These are phyloP conservation scores for Cetonia aurata DNA, from an alignment of 2,888 invertebrate species.

Conservation along the genomic window DNA sequence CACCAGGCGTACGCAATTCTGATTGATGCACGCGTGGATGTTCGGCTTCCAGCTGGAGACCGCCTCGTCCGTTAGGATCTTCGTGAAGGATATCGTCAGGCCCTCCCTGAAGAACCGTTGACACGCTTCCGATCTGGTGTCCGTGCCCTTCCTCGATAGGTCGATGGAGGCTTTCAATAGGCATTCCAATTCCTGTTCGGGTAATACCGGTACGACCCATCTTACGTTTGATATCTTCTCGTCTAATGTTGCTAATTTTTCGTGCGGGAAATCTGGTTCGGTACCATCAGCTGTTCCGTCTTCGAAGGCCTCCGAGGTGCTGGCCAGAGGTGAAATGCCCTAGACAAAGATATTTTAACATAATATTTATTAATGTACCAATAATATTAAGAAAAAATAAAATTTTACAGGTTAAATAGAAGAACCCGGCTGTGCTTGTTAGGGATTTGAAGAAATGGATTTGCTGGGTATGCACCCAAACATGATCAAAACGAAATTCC, in stretches of 20 bases:
- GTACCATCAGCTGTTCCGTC: conserved; percentile 58
- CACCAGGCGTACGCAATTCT: conserved; percentile 92
- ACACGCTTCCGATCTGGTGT: conserved; percentile 89
- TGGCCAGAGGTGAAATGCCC: conserved; percentile 43
- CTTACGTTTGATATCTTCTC: conserved; percentile 96
- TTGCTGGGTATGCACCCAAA: too few species aligned
- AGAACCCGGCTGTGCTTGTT: too few species aligned
- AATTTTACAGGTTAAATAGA: too few species aligned
- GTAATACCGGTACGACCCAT: conserved; percentile 97
- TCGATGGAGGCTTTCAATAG: conserved; percentile 91
- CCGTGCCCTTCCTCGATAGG: conserved; percentile 88
- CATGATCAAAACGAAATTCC: too few species aligned
- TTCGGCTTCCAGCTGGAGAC: conserved; percentile 98
- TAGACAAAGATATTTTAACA: conserved; percentile 9
- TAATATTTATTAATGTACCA: neutral
- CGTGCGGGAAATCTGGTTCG: conserved; percentile 86
- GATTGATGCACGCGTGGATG: conserved; percentile 94
- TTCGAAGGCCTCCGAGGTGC: conserved; percentile 51
- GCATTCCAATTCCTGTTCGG: conserved; percentile 95
- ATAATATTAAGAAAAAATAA: too few species aligned
- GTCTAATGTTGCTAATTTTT: conserved; percentile 89
- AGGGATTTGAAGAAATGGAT: too few species aligned
- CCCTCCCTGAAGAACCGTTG: conserved; percentile 96
- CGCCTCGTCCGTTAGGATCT: conserved; percentile 97
- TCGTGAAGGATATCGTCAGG: conserved; percentile 93